Percentiles rank a stretch among this genome's conserved stretches.
These are phyloP conservation scores for Rhynchotus rufescens DNA, from an alignment of 2,797 vertebrate species.

Conservation along the genomic window DNA sequence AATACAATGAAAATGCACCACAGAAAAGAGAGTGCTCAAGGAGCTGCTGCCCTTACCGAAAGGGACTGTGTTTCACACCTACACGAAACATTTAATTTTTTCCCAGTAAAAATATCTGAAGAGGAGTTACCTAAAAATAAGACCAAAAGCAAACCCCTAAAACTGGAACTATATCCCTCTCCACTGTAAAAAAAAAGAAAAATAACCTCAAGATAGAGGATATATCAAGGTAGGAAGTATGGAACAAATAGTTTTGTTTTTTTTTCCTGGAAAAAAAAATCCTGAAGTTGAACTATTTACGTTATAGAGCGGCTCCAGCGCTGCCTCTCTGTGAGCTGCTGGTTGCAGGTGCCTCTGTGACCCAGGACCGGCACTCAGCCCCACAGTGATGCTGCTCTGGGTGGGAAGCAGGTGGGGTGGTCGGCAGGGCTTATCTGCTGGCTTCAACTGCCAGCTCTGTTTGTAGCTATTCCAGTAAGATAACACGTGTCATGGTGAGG, in stretches of 20 bases:
- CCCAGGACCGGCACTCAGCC: background rate
- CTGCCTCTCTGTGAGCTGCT: background rate
- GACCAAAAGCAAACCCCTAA: fast-evolving
- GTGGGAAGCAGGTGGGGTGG: background rate
- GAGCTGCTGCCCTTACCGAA: background rate
- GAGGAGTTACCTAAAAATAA: background rate
- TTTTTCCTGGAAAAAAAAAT: background rate
- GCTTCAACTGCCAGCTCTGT: background rate
- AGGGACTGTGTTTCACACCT: background rate
- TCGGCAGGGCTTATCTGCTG: background rate
- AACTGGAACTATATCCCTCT: background rate
- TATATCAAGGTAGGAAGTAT: background rate
- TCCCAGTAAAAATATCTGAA: background rate
- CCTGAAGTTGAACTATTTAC: background rate
- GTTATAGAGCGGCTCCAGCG: background rate
- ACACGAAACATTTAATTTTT: background rate
- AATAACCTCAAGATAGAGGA: background rate
- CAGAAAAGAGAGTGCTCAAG: background rate
- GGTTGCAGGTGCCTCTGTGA: background rate
- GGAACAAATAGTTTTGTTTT: background rate
- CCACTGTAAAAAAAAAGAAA: background rate
- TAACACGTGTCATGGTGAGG: background rate
- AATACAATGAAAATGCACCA: background rate
- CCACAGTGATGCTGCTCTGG: background rate
- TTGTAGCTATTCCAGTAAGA: background rate